Base-by-base conservation (phyloP, 1,140 invertebrate genomes). In the Hetaerina americana region DNA sequence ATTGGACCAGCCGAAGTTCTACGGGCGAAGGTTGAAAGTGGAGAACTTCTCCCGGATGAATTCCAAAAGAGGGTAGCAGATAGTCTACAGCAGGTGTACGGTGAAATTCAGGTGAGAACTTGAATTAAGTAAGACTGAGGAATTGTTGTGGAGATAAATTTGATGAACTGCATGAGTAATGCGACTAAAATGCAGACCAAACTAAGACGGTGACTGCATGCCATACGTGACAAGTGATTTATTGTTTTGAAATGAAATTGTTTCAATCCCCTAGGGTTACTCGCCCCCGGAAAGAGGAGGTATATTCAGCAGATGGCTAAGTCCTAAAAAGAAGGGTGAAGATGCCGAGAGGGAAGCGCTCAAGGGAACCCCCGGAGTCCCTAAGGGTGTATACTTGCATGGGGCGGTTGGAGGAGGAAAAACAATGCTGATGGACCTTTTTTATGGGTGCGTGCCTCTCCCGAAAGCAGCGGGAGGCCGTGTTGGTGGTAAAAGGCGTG, bases 361-460 rank as follows among this genome's bases (percentile, higher is more conserved):
- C 75, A 79, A 80, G 78, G 82, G 81, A 80, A 78, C 69, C 73
- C 78, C 78, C 79, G 83, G 81, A 76, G 80, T 85, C 18, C 91
- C 91, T 0, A 87, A 89, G 80, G 93, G 92, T 6, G 79, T 95
- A 8, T 95, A 95, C 77, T 86, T 95, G 67, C 89, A 91, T 82
- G 92, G 93, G 67, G 88, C 92, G 78, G 92, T 95, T 76, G 94
- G 95, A 67, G 92, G 94, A 78, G 95, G 95, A 71, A 97, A 99
- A 86, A 99, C 97, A 12, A 99, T 99, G 91, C 82, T 99, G 26
- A 99, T 99, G 97, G 97, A 99, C 83, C 80, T 99, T 75, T 98
- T 99, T 82, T 96, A 92, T 84, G 86, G 95, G 78, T 88, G 87
- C 76, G 28, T 83, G 10, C 24, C 66, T 28, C 8, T 0, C 24